Evolutionary conservation across 2,113 vertebrate species (phyloP), one percentile per base, ranked within the genome.

Genomic region (Vireo altiloquus): DNA sequence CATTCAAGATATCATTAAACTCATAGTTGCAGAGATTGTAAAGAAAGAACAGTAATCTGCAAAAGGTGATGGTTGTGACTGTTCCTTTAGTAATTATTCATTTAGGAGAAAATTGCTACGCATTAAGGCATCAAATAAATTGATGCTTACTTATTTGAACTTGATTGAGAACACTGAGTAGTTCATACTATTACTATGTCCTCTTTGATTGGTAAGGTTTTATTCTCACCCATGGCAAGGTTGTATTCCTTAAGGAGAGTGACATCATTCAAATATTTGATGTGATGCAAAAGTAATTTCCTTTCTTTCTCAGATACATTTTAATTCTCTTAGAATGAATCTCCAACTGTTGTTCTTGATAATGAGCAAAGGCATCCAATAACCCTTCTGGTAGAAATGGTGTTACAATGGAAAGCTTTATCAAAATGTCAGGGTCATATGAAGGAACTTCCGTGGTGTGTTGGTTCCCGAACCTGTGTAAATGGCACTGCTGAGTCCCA

Each of bases 1-100:
- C 72, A 87, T 9, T 87, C 50, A 96, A 95, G 96, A 84, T 90
- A 94, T 95, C 87, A 87, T 94, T 95, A 95, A 96, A 82, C 24
- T 96, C 35, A 35, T 87, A 49, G 90, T 94, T 96, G 65, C 47
- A 89, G 75, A 89, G 68, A 82, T 74, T 96, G 37, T 74, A 86
- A 82, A 94, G 92, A 93, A 94, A 94, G 49, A 92, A 66, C 27
- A 92, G 44, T 81, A 64, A 94, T 79, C n/a, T 96, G 84, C 3
- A 46, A 91, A 97, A 88, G 60, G 88, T 77, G 47, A 85, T 87
- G 85, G 35, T 86, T 86, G 22, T 74, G 77, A 87, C 77, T 90
- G 54, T 61, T 92, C 47, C 47, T 94, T 89, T 80, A 91, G 89
- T 66, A 92, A 89, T 95, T 93, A 87, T 46, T 94, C 56, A 89